Conservation (phyloP, 2,113 vertebrate genomes). For the Amazona guildingii region DNA sequence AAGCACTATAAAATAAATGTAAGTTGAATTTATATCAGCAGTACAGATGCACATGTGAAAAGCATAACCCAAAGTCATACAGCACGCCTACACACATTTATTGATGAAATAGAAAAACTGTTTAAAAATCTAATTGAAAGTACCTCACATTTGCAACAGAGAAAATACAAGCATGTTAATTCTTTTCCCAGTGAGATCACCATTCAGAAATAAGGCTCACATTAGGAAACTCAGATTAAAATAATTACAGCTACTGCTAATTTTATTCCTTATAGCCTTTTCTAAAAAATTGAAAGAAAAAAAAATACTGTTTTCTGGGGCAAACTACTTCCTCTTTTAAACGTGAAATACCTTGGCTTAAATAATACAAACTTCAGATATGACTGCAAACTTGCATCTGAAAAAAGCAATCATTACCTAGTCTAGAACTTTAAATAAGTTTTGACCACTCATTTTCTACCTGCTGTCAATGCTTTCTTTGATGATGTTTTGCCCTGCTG, state of each 20-base stretch:
- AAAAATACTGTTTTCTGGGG: not conserved
- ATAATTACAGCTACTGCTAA: too few species aligned
- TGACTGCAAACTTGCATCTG: rapidly evolving
- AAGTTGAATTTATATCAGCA: not conserved
- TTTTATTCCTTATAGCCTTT: not conserved
- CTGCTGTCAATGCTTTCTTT: not conserved
- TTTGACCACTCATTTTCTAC: not conserved
- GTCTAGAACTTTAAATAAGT: not conserved
- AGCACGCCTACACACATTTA: not conserved
- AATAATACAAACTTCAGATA: not conserved
- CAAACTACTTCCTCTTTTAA: not conserved
- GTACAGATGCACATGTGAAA: not conserved
- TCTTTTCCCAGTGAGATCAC: not conserved
- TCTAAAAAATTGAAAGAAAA: not conserved
- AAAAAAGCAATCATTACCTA: not conserved
- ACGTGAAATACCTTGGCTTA: not conserved
- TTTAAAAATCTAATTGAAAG: not conserved
- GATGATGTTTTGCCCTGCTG: not conserved
- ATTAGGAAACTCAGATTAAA: not conserved
- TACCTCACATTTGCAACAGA: not conserved
- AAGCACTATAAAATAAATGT: not conserved
- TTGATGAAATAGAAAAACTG: not conserved
- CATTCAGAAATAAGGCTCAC: not conserved
- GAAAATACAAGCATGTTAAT: not conserved
- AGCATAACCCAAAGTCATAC: not conserved